Conservation (phyloP, 2,797 vertebrate genomes). For the Salarias fasciatus region DNA sequence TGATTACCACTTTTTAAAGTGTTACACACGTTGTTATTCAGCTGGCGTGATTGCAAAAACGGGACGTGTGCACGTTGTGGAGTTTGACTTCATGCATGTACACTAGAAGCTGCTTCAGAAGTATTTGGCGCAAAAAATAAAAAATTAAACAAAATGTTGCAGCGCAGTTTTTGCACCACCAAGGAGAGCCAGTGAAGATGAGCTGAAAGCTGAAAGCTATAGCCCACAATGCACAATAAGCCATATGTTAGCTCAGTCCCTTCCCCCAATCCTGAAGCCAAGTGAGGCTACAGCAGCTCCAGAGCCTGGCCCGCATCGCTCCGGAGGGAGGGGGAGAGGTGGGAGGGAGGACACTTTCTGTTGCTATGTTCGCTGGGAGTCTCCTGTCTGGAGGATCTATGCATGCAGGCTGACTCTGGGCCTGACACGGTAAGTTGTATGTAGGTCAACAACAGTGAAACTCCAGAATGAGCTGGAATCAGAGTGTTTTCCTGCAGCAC, state of each 20-base stretch:
- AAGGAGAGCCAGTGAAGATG: conserved; percentile 32
- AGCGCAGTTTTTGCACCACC: conserved; percentile 3
- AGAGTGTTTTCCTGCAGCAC: not conserved
- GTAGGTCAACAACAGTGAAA: conserved; percentile 65
- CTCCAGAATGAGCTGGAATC: conserved; percentile 15
- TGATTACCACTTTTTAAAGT: conserved; percentile 31
- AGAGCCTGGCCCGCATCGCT: conserved; percentile 70
- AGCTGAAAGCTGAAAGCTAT: conserved; percentile 58
- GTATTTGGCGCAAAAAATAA: too few species aligned
- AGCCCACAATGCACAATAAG: conserved; percentile 67
- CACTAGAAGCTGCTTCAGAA: not conserved
- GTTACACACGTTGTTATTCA: conserved; percentile 57
- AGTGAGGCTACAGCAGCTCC: conserved; percentile 51
- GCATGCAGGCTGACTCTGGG: conserved; percentile 63
- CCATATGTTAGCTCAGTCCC: conserved; percentile 71
- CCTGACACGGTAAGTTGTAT: conserved; percentile 70
- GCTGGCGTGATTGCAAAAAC: conserved; percentile 18
- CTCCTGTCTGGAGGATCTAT: conserved; percentile 67
- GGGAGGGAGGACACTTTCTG: conserved; percentile 46
- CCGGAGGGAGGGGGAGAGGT: conserved; percentile 48
- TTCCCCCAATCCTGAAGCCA: conserved; percentile 64
- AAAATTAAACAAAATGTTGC: not conserved
- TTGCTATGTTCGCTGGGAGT: conserved; percentile 77
- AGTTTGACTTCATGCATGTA: conserved; percentile 12
- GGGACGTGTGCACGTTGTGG: too few species aligned